phyloP scores from a whole-genome alignment of 2,797 vertebrate genomes.

The Heterohyrax brucei region DNA sequence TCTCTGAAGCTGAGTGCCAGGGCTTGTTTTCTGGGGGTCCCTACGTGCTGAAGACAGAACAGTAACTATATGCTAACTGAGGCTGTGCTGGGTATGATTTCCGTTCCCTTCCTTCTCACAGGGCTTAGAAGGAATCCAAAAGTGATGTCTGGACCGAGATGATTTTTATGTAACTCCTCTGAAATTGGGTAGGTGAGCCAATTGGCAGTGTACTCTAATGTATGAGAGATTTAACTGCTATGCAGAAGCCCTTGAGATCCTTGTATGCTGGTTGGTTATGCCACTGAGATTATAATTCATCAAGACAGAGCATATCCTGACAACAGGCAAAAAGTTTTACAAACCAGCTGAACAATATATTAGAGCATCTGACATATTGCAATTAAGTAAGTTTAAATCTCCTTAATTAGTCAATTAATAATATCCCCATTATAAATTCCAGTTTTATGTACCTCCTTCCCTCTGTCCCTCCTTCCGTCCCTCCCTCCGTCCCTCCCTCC shows the following conservation, averaged over 20 bases:
- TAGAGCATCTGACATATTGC: slow-evolving; percentile 8
- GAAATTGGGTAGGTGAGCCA: background rate
- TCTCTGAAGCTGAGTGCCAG: background rate
- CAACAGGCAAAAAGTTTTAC: slow-evolving; percentile 13
- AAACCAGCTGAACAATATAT: background rate
- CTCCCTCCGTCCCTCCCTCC: too few relatives aligned
- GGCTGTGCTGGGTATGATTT: background rate
- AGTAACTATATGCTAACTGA: background rate
- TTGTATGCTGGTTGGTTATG: background rate
- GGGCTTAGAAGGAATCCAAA: background rate
- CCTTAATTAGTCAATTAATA: slow-evolving; percentile 37
- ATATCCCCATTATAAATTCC: slow-evolving; percentile 11
- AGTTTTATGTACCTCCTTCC: background rate
- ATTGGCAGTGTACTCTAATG: background rate
- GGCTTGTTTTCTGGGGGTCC: background rate
- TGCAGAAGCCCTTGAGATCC: slow-evolving; percentile 31
- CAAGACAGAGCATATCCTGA: background rate
- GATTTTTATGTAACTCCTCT: slow-evolving; percentile 15
- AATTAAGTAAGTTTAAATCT: slow-evolving; percentile 48
- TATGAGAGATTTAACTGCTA: background rate
- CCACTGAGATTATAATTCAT: background rate
- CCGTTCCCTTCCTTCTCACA: background rate
- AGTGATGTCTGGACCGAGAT: background rate
- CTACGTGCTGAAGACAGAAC: background rate
- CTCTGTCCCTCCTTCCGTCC: too few relatives aligned